phyloP scores from a whole-genome alignment of 1,140 invertebrate species.

The Stegodyphus mimosarum region DNA sequence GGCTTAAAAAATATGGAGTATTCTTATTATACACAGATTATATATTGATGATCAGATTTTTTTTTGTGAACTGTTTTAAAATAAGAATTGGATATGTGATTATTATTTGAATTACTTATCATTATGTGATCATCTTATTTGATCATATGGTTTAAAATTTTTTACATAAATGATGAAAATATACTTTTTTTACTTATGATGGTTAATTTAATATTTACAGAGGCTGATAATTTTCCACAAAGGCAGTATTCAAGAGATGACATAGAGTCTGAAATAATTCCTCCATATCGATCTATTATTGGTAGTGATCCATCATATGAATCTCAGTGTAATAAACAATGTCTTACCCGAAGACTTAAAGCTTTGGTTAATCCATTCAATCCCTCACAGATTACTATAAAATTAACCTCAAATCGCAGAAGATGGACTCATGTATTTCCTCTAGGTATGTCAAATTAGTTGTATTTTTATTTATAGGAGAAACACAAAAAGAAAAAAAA shows the following conservation, averaged over 20 bases:
- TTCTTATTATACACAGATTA: too few species aligned
- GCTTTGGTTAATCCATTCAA: conserved; percentile 92
- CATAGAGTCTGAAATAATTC: conserved; percentile 34
- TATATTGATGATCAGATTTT: too few species aligned
- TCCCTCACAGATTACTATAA: conserved; percentile 95
- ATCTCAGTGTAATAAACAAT: conserved; percentile 21
- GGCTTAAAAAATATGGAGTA: too few species aligned
- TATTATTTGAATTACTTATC: too few species aligned
- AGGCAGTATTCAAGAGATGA: conserved; percentile 51
- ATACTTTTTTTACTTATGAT: background rate
- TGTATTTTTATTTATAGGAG: too few species aligned
- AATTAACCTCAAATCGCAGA: conserved; percentile 95
- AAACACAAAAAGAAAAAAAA: too few species aligned
- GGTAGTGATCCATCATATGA: conserved; percentile 61
- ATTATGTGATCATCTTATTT: too few species aligned
- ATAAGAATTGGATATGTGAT: too few species aligned
- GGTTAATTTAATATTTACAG: too few species aligned
- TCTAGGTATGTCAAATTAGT: conserved; percentile 83
- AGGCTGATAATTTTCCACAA: conserved; percentile 40
- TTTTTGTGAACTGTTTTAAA: too few species aligned
- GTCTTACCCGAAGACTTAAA: conserved; percentile 55
- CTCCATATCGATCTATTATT: conserved; percentile 43
- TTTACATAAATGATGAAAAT: background rate
- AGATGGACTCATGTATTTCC: conserved; percentile 99
- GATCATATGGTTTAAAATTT: too few species aligned